Conservation (phyloP, 2,888 invertebrate species). For the Plagiodera versicolora region DNA sequence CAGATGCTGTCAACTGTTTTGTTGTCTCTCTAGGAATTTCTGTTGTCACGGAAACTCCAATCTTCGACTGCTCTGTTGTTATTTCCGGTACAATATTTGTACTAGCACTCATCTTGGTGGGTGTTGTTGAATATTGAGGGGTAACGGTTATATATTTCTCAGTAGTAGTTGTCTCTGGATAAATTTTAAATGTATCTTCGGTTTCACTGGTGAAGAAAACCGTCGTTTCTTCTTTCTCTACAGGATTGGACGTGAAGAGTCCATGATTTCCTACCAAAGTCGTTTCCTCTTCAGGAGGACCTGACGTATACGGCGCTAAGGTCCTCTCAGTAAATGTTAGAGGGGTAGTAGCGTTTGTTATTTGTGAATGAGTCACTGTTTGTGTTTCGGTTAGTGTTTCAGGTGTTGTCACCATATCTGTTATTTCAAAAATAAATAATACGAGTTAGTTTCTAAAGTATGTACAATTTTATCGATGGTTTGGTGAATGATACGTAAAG, state of each 20-base stretch:
- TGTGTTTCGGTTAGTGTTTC: slow-evolving; percentile 54
- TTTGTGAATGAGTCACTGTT: slow-evolving; percentile 44
- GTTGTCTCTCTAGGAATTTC: no score
- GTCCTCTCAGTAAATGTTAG: slow-evolving; percentile 41
- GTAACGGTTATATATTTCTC: slow-evolving; percentile 29
- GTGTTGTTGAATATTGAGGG: slow-evolving; percentile 23
- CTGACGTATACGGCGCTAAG: slow-evolving; percentile 24
- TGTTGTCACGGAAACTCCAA: no score
- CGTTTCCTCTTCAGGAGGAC: slow-evolving; percentile 5
- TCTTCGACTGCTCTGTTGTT: no score
- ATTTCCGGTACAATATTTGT: no score
- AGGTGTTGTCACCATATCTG: slow-evolving; percentile 54
- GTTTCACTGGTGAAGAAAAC: slow-evolving; percentile 30
- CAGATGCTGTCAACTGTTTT: neutral
- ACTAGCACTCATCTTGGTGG: neutral
- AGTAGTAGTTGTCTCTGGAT: slow-evolving; percentile 29
- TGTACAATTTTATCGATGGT: slow-evolving; percentile 32
- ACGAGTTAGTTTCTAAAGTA: slow-evolving; percentile 41
- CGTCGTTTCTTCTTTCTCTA: slow-evolving; percentile 14
- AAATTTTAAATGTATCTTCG: slow-evolving; percentile 34
- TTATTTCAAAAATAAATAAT: slow-evolving; percentile 52
- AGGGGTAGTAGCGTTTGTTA: slow-evolving; percentile 46
- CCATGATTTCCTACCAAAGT: neutral
- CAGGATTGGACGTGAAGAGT: slow-evolving; percentile 17
- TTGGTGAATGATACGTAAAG: slow-evolving; percentile 36